These are phyloP conservation scores for Brachionus plicatilis DNA, from an alignment of 1,140 invertebrate species.

Conservation along the genomic window DNA sequence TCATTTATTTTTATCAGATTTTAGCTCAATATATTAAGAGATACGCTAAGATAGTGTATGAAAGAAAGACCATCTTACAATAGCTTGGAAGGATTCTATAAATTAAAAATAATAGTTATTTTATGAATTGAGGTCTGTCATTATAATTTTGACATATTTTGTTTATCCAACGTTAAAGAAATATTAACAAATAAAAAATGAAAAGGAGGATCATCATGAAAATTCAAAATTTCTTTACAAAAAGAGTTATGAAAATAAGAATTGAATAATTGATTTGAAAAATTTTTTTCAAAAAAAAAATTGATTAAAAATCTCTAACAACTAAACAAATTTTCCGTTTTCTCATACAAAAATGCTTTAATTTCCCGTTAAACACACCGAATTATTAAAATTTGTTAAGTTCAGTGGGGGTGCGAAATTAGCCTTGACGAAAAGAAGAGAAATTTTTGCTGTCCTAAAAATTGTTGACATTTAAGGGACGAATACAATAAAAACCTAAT, in stretches of 20 bases:
- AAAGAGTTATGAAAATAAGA: not conserved
- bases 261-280: not conserved
- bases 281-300: not conserved
- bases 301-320: not conserved
- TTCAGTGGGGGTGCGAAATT: not conserved
- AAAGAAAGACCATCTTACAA: no score
- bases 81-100: no score
- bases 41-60: no score
- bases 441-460: not conserved
- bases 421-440: not conserved
- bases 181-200: not conserved
- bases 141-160: no score
- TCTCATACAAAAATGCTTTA: not conserved
- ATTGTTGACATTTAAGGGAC: not conserved
- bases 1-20: no score
- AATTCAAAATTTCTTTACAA: not conserved
- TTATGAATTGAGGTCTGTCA: no score
- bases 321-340: not conserved
- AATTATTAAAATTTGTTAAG: not conserved
- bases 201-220: no score
- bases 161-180: no score
- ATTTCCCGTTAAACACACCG: not conserved
- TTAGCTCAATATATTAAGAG: no score
- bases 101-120: no score
- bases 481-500: not conserved